These are phyloP conservation scores for Nothura maculosa DNA, from an alignment of 2,797 vertebrate species.

Conservation along the genomic window DNA sequence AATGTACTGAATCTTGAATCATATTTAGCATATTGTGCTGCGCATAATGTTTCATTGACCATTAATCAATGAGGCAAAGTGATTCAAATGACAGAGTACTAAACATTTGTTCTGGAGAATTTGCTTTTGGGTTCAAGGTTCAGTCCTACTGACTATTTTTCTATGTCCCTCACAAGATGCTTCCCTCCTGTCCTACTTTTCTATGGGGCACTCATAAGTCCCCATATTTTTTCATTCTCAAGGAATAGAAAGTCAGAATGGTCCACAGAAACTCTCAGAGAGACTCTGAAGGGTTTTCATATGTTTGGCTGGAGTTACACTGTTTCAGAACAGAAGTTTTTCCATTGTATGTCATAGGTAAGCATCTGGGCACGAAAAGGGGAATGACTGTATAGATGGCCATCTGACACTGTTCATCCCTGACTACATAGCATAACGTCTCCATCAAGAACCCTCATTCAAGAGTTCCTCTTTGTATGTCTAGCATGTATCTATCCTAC, in stretches of 20 bases:
- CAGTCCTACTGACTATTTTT: neutral
- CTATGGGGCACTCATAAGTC: too few species aligned
- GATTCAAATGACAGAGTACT: neutral
- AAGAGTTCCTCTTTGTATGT: neutral
- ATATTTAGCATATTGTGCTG: neutral
- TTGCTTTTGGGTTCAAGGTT: neutral
- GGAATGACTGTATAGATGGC: neutral
- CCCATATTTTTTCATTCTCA: neutral
- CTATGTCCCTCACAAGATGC: neutral
- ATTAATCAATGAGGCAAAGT: neutral
- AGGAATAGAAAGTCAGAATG: neutral
- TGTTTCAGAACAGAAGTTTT: neutral
- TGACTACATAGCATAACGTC: neutral
- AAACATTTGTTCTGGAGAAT: neutral
- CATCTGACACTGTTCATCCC: neutral
- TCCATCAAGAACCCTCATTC: neutral
- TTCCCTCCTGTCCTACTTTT: neutral
- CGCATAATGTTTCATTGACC: neutral
- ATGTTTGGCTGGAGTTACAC: neutral
- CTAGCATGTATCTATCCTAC: neutral
- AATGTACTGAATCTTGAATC: neutral
- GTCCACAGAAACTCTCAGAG: neutral
- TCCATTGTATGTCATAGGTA: neutral
- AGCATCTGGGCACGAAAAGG: neutral
- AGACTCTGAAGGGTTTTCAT: neutral